Evolutionary conservation across 2,888 invertebrate species (phyloP), one percentile per base, ranked within the genome.

Genomic region (Sinelater perroti): DNA sequence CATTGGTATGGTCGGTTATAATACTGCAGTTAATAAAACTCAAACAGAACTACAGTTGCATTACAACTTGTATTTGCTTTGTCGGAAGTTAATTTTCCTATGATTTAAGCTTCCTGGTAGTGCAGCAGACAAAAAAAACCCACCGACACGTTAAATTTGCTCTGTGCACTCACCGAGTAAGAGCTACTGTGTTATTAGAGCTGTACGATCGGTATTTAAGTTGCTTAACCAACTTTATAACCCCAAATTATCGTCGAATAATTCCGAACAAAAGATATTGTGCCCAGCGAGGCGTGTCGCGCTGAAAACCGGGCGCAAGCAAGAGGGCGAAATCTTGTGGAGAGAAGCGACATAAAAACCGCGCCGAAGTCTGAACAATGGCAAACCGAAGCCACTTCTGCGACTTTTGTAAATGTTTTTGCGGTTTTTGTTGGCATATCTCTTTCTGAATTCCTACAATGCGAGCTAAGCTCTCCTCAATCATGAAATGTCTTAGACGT

Each of bases 241-340:
- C 53, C 45, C 58, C 62, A 65, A 65, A 63, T 65, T 63, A 59
- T 62, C 60, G 63, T 56, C 62, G 63, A 31, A 63, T 65, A 65
- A 65, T 61, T 65, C 60, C 55, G 57, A 56, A 65, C 65, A 65
- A 65, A 63, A 57, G 52, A 49, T 44, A 52, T 44, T 33, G 45
- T 44, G 62, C 55, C 58, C 55, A 57, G 52, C 60, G 46, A 47
- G 44, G 44, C 52, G 45, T 30, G 46, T 16, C 45, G 21, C 35
- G 11, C 49, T 51, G 51, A 59, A 53, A 54, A 54, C 47, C 54
- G 20, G 16, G 13, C 51, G 44, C 35, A 58, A 55, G 47, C 28
- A 28, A 28, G 44, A 54, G 13, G 49, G 54, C 28, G 17, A 52
- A 50, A 51, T 33, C 45, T 55, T 40, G 44, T 40, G 44, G 30